Percentiles rank a stretch among this genome's conserved stretches.
Conservation (phyloP, 1,140 invertebrate species). For the Drosophila bocki region DNA sequence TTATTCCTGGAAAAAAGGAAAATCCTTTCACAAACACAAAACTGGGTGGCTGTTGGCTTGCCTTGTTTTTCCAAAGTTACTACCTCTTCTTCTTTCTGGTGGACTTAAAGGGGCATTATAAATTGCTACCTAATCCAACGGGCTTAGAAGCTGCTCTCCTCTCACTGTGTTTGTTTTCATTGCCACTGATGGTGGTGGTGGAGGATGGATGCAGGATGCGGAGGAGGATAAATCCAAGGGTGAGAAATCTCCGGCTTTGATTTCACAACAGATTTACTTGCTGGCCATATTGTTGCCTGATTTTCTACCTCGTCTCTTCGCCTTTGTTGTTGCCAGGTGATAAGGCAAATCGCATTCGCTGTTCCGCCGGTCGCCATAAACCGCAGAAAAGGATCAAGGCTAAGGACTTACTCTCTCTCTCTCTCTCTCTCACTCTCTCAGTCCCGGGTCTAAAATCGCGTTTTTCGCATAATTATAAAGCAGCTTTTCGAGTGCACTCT, state of each 20-base stretch:
- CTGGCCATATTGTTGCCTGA: slow-evolving; percentile 30
- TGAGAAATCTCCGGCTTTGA: slow-evolving; percentile 38
- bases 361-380: slow-evolving; percentile 1
- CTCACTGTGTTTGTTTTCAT: slow-evolving; percentile 40
- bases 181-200: slow-evolving; percentile 5
- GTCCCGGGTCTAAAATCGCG: slow-evolving; percentile 15
- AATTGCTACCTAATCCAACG: slow-evolving; percentile 43
- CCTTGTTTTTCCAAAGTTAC: slow-evolving; percentile 7
- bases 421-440: background rate
- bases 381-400: slow-evolving; percentile 34
- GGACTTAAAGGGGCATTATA: slow-evolving; percentile 50
- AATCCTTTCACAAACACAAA: slow-evolving; percentile 2
- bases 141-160: slow-evolving; percentile 13
- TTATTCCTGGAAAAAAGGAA: slow-evolving; percentile 2
- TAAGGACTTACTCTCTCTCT: background rate
- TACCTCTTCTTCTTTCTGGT: background rate
- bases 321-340: slow-evolving; percentile 49
- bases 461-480: slow-evolving; percentile 50
- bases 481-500: slow-evolving; percentile 41
- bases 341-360: slow-evolving; percentile 42
- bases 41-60: background rate
- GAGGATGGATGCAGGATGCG: background rate
- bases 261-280: slow-evolving; percentile 42
- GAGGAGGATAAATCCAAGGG: slow-evolving; percentile 1
- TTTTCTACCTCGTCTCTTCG: background rate